Conservation (phyloP, 2,113 vertebrate genomes). For the Macrotus californicus region DNA sequence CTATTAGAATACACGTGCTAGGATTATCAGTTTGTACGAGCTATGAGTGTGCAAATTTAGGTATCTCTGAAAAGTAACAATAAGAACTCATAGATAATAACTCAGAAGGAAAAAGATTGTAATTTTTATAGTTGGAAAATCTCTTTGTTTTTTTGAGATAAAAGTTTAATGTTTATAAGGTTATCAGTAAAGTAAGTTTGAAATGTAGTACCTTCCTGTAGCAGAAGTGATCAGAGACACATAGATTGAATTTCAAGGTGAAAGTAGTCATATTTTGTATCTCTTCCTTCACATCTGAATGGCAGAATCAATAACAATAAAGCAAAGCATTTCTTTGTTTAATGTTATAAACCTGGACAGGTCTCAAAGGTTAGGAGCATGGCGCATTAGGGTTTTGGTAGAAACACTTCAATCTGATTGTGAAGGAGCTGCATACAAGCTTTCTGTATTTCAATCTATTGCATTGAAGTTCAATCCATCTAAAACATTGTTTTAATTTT, state of each 20-base stretch:
- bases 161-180: constrained; percentile 33
- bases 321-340: background rate
- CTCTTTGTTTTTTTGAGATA: background rate
- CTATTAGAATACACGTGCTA: background rate
- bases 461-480: background rate
- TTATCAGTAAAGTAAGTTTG: constrained; percentile 8
- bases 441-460: background rate
- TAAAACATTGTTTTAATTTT: background rate
- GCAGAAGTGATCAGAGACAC: background rate
- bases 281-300: constrained; percentile 43
- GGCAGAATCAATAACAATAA: constrained; percentile 55
- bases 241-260: constrained; percentile 42
- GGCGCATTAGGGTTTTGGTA: background rate
- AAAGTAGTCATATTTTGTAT: background rate
- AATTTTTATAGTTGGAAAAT: background rate
- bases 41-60: background rate
- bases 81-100: background rate
- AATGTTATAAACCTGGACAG: background rate
- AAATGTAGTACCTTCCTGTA: background rate
- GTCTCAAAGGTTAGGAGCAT: background rate
- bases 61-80: background rate
- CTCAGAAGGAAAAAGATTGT: background rate
- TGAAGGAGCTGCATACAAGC: background rate
- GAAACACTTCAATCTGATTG: background rate
- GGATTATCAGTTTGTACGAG: background rate